Base-by-base conservation (phyloP, 2,888 invertebrate genomes). In the Limnephilus rhombicus region DNA sequence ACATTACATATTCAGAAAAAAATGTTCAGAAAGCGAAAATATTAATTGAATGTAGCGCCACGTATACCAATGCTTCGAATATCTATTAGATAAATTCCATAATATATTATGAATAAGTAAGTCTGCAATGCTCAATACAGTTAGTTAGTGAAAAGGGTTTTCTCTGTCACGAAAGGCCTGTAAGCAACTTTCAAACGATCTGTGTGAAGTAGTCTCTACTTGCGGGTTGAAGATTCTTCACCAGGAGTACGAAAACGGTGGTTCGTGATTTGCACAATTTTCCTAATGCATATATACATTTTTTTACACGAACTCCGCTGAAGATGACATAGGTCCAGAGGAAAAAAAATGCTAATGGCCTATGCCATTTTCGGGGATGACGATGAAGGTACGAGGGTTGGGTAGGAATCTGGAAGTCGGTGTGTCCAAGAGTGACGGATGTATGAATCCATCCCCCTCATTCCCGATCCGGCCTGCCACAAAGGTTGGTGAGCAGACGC, bases 121-220 rank as follows among this genome's bases (percentile, higher is more conserved):
- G 41, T 31, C 29, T 31, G 83, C 68, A 24, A 68, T 91, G 85
- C 91, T 92, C 85, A 91, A 85, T 89, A 91, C 85, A 85, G 89
- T 91, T 91, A 92, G 91, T 91, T 89, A 87, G 86, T 89, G 90
- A 81, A 92, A 89, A 89, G 91, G 92, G 83, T 91, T 92, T 9
- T 24, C 68, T 68, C 68, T 68, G 68, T 68, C 68, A n/a, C 24
- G 68, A 68, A 68, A 24, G 68, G 68, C 24, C 68, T 68, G 68
- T n/a, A 24, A 68, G 68, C 68, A 68, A 68, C 68, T 68, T 68
- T 68, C 68, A 68, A n/a, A 68, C 68, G 68, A 68, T 68, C 68
- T 68, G 68, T 68, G 68, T 24, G 68, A 68, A 68, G 68, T 68
- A 68, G 68, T 68, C 68, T 68, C 24, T 68, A 68, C n/a, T 68